Evolutionary conservation across 1,140 invertebrate genomes (phyloP).

Genomic region (Drosophila tropicalis): DNA sequence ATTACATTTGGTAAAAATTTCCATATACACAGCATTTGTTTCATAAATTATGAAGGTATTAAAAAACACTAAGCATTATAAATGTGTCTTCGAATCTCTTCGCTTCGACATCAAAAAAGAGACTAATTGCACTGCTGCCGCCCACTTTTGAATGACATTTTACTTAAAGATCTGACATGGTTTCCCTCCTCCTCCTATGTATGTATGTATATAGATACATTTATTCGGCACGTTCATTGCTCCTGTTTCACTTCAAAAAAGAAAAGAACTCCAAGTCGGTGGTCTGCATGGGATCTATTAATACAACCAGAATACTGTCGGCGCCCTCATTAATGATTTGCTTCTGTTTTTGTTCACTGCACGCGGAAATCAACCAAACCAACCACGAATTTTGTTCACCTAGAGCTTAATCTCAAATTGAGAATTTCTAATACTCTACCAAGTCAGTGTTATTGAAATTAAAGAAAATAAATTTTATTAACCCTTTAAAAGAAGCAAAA

Average conservation of each 20-base stretch:
- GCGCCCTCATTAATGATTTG: slow-evolving; percentile 58
- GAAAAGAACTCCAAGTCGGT: slow-evolving; percentile 16
- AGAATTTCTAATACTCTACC: no score
- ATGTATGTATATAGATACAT: neutral
- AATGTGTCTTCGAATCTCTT: slow-evolving; percentile 38
- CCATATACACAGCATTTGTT: neutral
- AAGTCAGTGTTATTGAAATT: no score
- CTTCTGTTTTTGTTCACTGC: slow-evolving; percentile 48
- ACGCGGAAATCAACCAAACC: slow-evolving; percentile 61
- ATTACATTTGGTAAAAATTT: neutral
- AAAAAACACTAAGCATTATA: slow-evolving; percentile 16
- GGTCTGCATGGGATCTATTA: slow-evolving; percentile 43
- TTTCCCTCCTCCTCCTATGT: slow-evolving; percentile 27
- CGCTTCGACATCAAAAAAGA: slow-evolving; percentile 47
- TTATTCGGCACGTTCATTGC: slow-evolving; percentile 46
- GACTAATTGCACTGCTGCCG: slow-evolving; percentile 59
- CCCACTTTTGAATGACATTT: slow-evolving; percentile 74
- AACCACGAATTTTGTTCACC: slow-evolving; percentile 14
- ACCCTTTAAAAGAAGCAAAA: no score
- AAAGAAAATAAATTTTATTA: no score
- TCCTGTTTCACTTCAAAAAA: slow-evolving; percentile 37
- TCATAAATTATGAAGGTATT: slow-evolving; percentile 36
- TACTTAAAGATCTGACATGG: slow-evolving; percentile 74
- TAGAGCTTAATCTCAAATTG: no score
- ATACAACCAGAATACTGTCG: slow-evolving; percentile 41